Conservation (phyloP, 2,888 invertebrate species). For the Sceliomorpha sp. region DNA sequence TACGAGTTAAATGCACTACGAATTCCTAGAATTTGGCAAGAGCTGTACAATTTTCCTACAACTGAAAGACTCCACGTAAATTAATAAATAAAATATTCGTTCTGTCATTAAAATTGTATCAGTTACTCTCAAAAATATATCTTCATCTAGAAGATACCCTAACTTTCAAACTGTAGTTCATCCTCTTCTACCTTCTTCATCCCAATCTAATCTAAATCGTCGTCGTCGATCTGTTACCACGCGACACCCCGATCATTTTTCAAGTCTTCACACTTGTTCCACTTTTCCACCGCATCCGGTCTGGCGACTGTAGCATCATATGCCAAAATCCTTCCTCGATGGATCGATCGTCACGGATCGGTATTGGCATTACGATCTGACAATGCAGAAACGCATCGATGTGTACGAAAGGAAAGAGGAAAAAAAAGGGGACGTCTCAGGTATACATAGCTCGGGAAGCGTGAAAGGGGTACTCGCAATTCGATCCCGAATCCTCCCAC, state of each 20-base stretch:
- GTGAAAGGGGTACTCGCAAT: slow-evolving; percentile 53
- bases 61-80: too few species aligned
- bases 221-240: too few species aligned
- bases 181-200: too few species aligned
- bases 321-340: slow-evolving; percentile 9
- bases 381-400: slow-evolving; percentile 1
- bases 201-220: too few species aligned
- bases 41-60: too few species aligned
- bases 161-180: too few species aligned
- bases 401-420: slow-evolving; percentile 2
- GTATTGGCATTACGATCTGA: slow-evolving; percentile 31
- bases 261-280: slow-evolving; percentile 36
- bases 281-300: slow-evolving; percentile 22
- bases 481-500: slow-evolving; percentile 52
- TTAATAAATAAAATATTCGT: too few species aligned
- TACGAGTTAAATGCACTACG: too few species aligned
- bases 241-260: slow-evolving; percentile 18
- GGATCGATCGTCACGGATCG: slow-evolving; percentile 26
- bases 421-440: slow-evolving; percentile 34
- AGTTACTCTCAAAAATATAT: too few species aligned
- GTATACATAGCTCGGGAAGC: slow-evolving; percentile 26
- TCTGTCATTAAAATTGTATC: too few species aligned
- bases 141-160: too few species aligned
- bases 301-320: slow-evolving; percentile 26
- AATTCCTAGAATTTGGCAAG: too few species aligned